Percentiles rank a stretch among this genome's conserved stretches.
Conservation (phyloP, 2,113 vertebrate genomes). For the Butorides virescens region DNA sequence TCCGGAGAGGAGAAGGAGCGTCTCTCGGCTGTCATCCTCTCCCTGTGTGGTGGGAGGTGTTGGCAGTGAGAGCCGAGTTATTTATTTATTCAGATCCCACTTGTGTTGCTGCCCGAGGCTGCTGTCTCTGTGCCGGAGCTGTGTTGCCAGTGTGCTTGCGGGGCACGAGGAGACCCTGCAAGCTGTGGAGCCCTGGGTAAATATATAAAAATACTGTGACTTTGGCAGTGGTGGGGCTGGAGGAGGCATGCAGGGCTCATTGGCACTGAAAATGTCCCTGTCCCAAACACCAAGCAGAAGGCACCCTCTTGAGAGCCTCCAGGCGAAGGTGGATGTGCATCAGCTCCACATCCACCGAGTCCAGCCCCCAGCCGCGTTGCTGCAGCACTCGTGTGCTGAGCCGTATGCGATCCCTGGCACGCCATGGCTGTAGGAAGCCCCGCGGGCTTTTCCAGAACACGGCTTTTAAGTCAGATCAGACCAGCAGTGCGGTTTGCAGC, state of each 20-base stretch:
- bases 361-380: background rate
- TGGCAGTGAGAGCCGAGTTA: background rate
- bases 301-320: background rate
- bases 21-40: background rate
- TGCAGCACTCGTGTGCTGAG: background rate
- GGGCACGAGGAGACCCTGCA: background rate
- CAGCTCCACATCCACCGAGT: background rate
- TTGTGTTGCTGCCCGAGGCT: slow-evolving; percentile 21
- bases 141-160: background rate
- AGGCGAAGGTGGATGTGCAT: background rate
- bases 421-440: background rate
- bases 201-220: background rate
- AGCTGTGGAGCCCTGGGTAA: background rate
- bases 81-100: slow-evolving; percentile 43
- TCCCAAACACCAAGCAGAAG: background rate
- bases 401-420: background rate
- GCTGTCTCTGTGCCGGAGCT: background rate
- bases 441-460: background rate
- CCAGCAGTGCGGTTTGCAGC: background rate
- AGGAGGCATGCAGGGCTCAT: background rate
- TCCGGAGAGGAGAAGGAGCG: background rate
- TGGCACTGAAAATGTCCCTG: background rate
- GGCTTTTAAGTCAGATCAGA: background rate
- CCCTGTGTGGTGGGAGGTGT: slow-evolving; percentile 4
- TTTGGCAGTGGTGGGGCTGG: background rate